Conservation (phyloP, 2,797 vertebrate genomes). For the Loris lydekkerianus region DNA sequence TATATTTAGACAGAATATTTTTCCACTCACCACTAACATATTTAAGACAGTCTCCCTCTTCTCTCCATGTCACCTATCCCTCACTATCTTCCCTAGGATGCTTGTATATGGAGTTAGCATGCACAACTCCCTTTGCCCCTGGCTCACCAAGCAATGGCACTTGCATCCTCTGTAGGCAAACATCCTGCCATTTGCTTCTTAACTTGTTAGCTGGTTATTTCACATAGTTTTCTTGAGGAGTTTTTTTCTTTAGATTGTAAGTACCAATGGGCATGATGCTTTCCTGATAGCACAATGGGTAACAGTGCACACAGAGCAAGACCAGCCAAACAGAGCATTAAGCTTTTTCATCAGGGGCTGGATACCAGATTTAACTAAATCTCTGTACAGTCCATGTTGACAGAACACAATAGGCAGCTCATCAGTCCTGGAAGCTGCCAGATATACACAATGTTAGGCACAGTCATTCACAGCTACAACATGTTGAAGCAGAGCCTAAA, state of each 20-base stretch:
- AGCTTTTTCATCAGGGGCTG: constrained; percentile 24
- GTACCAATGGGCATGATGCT: not conserved
- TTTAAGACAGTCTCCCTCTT: not conserved
- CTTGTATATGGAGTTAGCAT: not conserved
- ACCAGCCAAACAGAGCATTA: not conserved
- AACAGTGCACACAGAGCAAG: constrained; percentile 6
- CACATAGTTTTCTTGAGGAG: not conserved
- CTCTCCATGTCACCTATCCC: not conserved
- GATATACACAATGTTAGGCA: not conserved
- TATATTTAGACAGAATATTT: constrained; percentile 74
- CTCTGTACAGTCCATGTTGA: constrained; percentile 9
- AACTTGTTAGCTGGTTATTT: constrained; percentile 53
- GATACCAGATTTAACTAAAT: constrained; percentile 26
- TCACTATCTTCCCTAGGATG: not conserved
- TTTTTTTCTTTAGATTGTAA: constrained; percentile 56
- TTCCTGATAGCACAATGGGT: not conserved
- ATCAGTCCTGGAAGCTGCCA: constrained; percentile 17
- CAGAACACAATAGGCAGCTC: constrained; percentile 12
- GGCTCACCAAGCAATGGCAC: not conserved
- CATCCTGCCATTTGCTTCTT: not conserved
- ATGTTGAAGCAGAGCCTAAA: constrained; percentile 36
- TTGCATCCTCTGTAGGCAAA: constrained; percentile 37
- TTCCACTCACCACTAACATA: constrained; percentile 57
- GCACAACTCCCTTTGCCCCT: not conserved
- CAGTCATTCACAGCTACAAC: constrained; percentile 34